Evolutionary conservation across 1,140 invertebrate species (phyloP).

Genomic region (Planococcus citri): DNA sequence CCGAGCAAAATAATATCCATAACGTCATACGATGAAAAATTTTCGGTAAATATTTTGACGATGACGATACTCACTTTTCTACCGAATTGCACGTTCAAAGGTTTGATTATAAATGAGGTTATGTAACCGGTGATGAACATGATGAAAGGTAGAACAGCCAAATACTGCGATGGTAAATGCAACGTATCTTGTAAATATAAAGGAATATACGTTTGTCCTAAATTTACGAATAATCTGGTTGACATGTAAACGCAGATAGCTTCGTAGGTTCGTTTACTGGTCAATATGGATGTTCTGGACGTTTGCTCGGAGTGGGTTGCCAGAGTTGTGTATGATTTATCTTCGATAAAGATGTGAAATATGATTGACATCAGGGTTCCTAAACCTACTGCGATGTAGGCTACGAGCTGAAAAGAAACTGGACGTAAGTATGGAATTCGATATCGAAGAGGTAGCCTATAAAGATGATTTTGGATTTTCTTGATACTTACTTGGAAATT

Average conservation of each 20-base stretch:
- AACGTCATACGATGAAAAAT: no score
- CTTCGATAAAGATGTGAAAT: not conserved
- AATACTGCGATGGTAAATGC: not conserved
- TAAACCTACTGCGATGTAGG: not conserved
- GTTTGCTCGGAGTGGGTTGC: not conserved
- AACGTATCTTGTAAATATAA: not conserved
- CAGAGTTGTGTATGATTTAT: not conserved
- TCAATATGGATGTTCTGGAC: not conserved
- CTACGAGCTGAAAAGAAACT: not conserved
- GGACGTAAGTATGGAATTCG: not conserved
- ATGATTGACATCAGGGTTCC: not conserved
- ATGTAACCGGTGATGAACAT: not conserved
- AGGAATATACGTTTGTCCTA: not conserved
- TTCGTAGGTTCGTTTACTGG: not conserved
- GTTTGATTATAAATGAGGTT: not conserved
- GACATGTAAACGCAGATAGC: not conserved
- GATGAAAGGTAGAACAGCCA: not conserved
- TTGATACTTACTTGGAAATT: constrained; percentile 10
- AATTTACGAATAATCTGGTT: not conserved
- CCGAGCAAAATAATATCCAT: no score
- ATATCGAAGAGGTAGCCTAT: not conserved
- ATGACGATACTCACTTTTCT: not conserved
- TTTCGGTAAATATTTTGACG: no score
- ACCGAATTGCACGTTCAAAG: not conserved
- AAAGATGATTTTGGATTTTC: no score